Conservation (phyloP, 2,888 invertebrate genomes). For the Tipula helvola region DNA sequence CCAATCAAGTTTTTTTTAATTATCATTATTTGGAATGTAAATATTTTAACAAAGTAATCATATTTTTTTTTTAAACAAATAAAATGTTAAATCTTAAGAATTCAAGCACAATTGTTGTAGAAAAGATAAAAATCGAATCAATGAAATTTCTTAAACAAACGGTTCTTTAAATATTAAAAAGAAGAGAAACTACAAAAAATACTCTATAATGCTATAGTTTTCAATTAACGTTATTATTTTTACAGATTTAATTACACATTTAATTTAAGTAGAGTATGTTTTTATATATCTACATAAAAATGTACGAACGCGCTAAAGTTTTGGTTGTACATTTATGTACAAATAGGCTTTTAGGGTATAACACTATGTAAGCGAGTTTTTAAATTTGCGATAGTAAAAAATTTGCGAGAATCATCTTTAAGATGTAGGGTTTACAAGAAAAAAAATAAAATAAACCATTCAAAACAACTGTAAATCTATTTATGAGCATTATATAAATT, state of each 20-base stretch:
- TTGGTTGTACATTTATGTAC: neutral
- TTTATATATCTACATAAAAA: neutral
- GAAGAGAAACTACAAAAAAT: neutral
- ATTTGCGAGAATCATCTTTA: neutral
- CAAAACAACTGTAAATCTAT: neutral
- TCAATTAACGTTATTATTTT: neutral
- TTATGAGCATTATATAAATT: too few species aligned
- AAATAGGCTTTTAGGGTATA: neutral
- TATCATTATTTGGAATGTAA: neutral
- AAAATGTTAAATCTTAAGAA: neutral
- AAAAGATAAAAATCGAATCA: neutral
- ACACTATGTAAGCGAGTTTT: too few species aligned
- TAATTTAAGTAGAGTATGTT: neutral
- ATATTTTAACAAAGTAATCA: neutral
- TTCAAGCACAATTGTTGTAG: neutral
- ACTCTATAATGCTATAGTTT: neutral
- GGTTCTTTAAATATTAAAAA: neutral
- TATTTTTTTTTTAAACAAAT: neutral
- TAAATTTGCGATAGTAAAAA: neutral
- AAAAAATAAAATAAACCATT: neutral
- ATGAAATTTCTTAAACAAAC: neutral
- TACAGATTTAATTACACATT: neutral
- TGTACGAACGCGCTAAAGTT: neutral
- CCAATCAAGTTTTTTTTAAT: neutral
- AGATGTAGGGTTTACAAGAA: neutral